Evolutionary conservation across 1,140 invertebrate genomes (phyloP).

Genomic region (Scylla paramamosain): DNA sequence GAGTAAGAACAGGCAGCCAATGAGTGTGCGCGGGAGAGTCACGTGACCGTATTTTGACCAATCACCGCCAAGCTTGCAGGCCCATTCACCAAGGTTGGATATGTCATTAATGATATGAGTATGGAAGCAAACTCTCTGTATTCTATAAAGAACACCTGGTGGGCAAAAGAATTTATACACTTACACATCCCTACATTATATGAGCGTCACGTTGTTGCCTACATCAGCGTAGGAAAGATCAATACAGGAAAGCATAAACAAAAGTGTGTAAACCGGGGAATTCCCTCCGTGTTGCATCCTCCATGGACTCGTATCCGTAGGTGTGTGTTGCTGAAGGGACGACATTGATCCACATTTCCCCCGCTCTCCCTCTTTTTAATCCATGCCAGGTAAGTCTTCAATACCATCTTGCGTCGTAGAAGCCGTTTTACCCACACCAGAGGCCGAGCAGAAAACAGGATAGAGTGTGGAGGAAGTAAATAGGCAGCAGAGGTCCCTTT

Average conservation of each 20-base stretch:
- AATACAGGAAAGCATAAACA: background rate
- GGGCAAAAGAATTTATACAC: background rate
- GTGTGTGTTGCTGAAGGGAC: constrained; percentile 33
- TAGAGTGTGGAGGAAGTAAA: background rate
- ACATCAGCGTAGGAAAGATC: background rate
- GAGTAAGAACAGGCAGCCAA: constrained; percentile 64
- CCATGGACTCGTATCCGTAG: constrained; percentile 40
- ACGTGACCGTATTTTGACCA: constrained; percentile 66
- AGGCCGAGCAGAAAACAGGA: background rate
- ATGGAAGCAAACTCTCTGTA: constrained; percentile 46
- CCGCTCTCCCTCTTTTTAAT: constrained; percentile 49
- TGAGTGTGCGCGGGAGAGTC: constrained; percentile 67
- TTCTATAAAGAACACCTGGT: background rate
- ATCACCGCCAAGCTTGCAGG: constrained; percentile 64
- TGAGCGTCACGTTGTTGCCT: background rate
- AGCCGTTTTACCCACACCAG: background rate
- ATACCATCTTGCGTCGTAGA: background rate
- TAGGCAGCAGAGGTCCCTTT: constrained; percentile 63
- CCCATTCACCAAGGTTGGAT: constrained; percentile 74
- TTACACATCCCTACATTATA: background rate
- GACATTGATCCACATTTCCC: constrained; percentile 70
- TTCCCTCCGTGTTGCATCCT: constrained; percentile 53
- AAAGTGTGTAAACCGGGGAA: background rate
- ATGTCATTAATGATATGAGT: constrained; percentile 62
- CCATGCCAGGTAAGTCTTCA: constrained; percentile 65